Base-by-base conservation (phyloP, 2,888 invertebrate species). In the Macaria liturata region DNA sequence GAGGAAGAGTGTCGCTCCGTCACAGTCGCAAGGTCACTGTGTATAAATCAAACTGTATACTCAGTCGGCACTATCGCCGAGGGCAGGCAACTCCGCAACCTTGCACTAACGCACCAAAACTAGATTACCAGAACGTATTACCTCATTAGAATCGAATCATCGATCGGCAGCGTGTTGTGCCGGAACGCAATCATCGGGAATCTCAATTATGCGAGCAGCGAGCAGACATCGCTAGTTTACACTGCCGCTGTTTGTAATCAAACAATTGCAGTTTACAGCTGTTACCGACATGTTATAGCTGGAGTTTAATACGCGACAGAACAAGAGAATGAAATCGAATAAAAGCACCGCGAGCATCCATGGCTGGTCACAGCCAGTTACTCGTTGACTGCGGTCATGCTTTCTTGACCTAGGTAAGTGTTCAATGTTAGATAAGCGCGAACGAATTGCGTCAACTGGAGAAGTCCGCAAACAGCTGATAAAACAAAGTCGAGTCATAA, bases 341-440 rank as follows among this genome's bases (percentile, higher is more conserved):
- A 75, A 73, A 73, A 67, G 34, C 61, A 54, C 64, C 57, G 54
- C 30, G 30, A 9, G 4, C 8, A 43, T 9, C 31, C 31, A 49
- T 39, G 4, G 49, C 1, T 4, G 42, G 7, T 43, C 68, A 67
- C 57, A 55, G 60, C 53, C 63, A 57, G 68, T 63, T 68, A 70
- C 64, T 64, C 67, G 59, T 57, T 67, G 54, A 62, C 57, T 66
- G 64, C 64, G 64, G 74, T 75, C 72, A 76, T 73, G 74, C 73
- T 76, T 76, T 78, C 76, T 67, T 75, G 72, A 72, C 72, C 73
- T 74, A 74, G 69, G 72, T 70, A 75, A 73, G 70, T 67, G 65
- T 62, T 51, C 60, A 59, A 48, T 52, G 61, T 54, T 57, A 64
- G 62, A 59, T 59, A 54, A 65, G 46, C 46, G 59, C 45, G 53